These are phyloP conservation scores for Noturus placidus DNA, from an alignment of 2,113 vertebrate genomes.

Conservation along the genomic window DNA sequence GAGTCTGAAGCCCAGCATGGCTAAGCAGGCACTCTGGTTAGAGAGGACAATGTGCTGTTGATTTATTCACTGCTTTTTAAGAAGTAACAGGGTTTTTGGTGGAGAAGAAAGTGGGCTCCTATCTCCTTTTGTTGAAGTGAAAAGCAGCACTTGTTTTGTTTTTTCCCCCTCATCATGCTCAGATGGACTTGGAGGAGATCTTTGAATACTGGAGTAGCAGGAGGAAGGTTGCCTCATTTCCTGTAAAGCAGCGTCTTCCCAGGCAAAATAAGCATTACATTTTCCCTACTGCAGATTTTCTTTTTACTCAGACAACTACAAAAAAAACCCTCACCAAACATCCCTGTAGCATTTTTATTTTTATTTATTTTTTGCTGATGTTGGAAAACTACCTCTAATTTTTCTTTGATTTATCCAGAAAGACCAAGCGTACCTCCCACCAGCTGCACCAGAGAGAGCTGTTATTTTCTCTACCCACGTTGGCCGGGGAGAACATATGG, in stretches of 20 bases:
- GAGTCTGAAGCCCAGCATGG: not conserved
- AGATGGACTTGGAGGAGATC: not conserved
- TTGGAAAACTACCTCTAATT: not conserved
- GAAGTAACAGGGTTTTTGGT: constrained; percentile 12
- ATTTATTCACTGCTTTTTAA: constrained; percentile 44
- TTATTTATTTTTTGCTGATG: constrained; percentile 9
- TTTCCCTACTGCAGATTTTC: not conserved
- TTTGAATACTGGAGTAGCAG: not conserved
- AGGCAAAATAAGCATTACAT: not conserved
- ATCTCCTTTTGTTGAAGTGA: not conserved
- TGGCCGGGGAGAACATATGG: constrained; percentile 30
- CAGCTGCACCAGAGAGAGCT: not conserved
- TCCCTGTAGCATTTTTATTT: not conserved
- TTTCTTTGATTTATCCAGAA: constrained; percentile 25
- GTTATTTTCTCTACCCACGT: constrained; percentile 7
- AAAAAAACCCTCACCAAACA: not conserved
- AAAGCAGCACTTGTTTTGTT: not conserved
- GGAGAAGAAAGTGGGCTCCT: not conserved
- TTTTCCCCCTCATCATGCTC: not conserved
- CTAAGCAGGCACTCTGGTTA: not conserved
- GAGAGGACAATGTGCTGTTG: not conserved
- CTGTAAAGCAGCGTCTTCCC: not conserved
- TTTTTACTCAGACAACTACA: not conserved
- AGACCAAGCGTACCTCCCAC: constrained; percentile 10
- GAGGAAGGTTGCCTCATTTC: not conserved